Evolutionary conservation across 1,140 invertebrate species (phyloP), one percentile per base, ranked within the genome.

Genomic region (Diabrotica undecimpunctata): DNA sequence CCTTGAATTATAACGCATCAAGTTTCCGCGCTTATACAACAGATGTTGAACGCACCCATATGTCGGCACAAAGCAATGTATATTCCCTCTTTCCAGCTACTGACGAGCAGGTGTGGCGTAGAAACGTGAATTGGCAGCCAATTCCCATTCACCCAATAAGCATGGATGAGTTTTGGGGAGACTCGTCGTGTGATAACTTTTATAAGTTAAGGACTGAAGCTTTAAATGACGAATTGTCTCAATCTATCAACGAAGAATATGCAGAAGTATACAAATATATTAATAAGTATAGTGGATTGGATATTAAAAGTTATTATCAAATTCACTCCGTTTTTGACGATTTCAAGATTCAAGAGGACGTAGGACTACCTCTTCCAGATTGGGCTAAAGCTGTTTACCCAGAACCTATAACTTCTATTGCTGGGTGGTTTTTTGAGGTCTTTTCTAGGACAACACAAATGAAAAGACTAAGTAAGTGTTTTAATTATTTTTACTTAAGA

Each of bases 21-120:
- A 8, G 46, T 9, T 36, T 70, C 12, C 52, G 55, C 9, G 65
- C 65, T 7, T 10, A 52, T 41, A 54, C 68, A 9, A 70, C 69
- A 1, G 79, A 83, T 54, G 79, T 82, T 12, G 78, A 81, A 14
- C 80, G 86, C 25, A 85, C 84, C 2, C 82, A 84, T 71, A 84
- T 83, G 83, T 83, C 81, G 3, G 79, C 79, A 0, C 74, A 83
- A 54, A 76, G 83, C 2, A 81, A 82, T 5, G 66, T 86, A 13
- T 78, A 83, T 0, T 83, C 78, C 0, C 66, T 86, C 6, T 86
- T 81, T 72, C 83, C 82, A 41, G 84, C 85, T 3, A 55, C 71
- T n/a, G 60, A 68, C 0, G 46, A 66, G 0, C 82, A 84, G 64
- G 70, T 65, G 37, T 85, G 84, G 84, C 79, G 83, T 67, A 63